Evolutionary conservation across 1,140 invertebrate genomes (phyloP).

Genomic region (Stegodyphus dumicola): DNA sequence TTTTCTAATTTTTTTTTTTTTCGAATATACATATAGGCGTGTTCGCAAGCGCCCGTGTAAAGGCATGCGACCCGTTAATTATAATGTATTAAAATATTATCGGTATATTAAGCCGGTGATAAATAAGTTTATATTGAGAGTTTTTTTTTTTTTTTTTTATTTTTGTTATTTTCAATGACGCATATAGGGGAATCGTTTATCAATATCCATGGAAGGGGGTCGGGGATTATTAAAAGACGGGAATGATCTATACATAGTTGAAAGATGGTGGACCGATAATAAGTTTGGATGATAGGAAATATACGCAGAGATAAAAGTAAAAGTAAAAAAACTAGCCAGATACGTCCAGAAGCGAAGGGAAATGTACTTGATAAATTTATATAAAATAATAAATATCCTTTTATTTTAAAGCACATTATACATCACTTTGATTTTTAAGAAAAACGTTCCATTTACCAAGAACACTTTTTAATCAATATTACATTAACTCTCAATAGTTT

Average conservation of each 20-base stretch:
- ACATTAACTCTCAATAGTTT: no score
- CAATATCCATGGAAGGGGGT: conserved; percentile 17
- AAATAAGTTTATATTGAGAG: conserved; percentile 38
- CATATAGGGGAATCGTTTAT: conserved; percentile 44
- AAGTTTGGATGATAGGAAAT: no score
- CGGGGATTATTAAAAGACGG: neutral
- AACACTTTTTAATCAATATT: no score
- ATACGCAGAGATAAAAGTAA: no score
- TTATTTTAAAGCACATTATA: no score
- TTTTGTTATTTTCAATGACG: conserved; percentile 44
- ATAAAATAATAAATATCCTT: no score
- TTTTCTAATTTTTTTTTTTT: neutral
- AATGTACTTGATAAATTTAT: no score
- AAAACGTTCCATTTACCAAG: no score
- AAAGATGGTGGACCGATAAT: no score
- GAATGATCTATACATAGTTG: conserved; percentile 1
- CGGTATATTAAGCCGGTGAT: conserved; percentile 40
- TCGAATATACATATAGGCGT: neutral
- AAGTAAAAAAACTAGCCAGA: no score
- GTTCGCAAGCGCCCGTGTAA: neutral
- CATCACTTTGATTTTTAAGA: no score
- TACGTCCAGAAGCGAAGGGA: no score
- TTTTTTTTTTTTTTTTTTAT: conserved; percentile 16
- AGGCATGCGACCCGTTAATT: neutral
- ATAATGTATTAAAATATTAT: conserved; percentile 6